Evolutionary conservation across 2,888 invertebrate genomes (phyloP).

Genomic region (Polia nebulosa): DNA sequence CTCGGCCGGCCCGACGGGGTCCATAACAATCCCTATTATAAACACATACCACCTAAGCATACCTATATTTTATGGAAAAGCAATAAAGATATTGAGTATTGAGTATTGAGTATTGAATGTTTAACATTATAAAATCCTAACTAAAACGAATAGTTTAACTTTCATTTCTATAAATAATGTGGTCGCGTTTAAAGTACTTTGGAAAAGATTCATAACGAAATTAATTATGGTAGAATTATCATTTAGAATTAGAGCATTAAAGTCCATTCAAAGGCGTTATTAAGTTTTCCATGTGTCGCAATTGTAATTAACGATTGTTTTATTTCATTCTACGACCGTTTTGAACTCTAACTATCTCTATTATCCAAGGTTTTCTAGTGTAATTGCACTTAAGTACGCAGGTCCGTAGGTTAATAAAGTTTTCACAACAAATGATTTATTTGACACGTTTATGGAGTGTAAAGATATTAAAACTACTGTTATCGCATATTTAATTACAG

Average conservation of each 20-base stretch:
- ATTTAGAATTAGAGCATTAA: conserved; percentile 34
- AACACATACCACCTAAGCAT: too few species aligned
- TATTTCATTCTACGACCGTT: conserved; percentile 40
- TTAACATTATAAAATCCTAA: conserved; percentile 52
- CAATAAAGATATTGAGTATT: too few species aligned
- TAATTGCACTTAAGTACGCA: conserved; percentile 32
- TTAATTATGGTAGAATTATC: conserved; percentile 23
- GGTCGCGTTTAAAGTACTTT: conserved; percentile 16
- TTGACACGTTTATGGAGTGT: conserved; percentile 52
- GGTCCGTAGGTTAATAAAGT: conserved; percentile 30
- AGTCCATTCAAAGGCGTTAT: conserved; percentile 18
- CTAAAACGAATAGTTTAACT: conserved; percentile 43
- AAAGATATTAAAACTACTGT: conserved; percentile 49
- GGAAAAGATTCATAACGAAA: conserved; percentile 10
- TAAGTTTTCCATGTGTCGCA: conserved; percentile 41
- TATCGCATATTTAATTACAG: conserved; percentile 47
- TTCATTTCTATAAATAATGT: conserved; percentile 43
- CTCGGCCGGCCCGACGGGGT: too few species aligned
- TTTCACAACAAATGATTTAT: conserved; percentile 58
- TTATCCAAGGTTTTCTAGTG: conserved; percentile 53
- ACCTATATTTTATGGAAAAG: too few species aligned
- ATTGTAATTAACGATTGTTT: conserved; percentile 37
- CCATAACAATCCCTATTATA: too few species aligned
- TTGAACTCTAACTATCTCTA: conserved; percentile 35
- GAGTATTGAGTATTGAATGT: too few species aligned